Base-by-base conservation (phyloP, 2,797 vertebrate genomes). In the Leucoraja ocellata region DNA sequence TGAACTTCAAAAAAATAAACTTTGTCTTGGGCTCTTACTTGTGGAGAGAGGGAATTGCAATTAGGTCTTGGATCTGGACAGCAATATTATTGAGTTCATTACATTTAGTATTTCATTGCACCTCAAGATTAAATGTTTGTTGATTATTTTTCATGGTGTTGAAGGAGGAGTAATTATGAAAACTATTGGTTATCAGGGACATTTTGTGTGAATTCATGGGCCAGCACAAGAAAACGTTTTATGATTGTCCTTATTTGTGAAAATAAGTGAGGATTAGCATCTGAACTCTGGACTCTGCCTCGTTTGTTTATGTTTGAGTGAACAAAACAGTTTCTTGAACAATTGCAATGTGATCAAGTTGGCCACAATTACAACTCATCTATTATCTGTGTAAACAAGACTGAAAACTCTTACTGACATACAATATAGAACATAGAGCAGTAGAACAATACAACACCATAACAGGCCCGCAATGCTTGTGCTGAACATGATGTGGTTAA, bases 1-100 rank as follows among this genome's bases (percentile, higher is more conserved):
- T 94, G 94, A 86, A 4, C 78, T 93, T 94, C 91, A 39, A 36
- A 94, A 93, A 88, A 11, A 32, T 32, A 14, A 25, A 13, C 9
- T 90, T 94, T 58, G 5, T 78, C 93, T 93, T 36, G 36, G 93
- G 78, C 11, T 36, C 63, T 68, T 32, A 88, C 58, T 86, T 32
- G 83, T 65, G 16, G n/a, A 63, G 83, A 32, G 61, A 68, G n/a
- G 14, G 61, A 68, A 36, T 68, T 65, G 84, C 28, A 68, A 88
- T 32, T 65, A 32, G n/a, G n/a, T 68, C 36, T 18, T 68, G 84
- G 14, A 39, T 79, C 78, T 18, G 78, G 78, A 18, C 36, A 79
- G 78, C 14, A 5, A 36, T 36, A 63, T 88, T 25, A 21, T 21
- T 23, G 61, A 68, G 63, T 18, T 86, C 61, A 88, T 36, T 68